A percentile compares a stretch with the other conserved stretches of the same genome.
Evolutionary conservation across 2,888 invertebrate genomes (phyloP).

Genomic region (Pyrochroa serraticornis): DNA sequence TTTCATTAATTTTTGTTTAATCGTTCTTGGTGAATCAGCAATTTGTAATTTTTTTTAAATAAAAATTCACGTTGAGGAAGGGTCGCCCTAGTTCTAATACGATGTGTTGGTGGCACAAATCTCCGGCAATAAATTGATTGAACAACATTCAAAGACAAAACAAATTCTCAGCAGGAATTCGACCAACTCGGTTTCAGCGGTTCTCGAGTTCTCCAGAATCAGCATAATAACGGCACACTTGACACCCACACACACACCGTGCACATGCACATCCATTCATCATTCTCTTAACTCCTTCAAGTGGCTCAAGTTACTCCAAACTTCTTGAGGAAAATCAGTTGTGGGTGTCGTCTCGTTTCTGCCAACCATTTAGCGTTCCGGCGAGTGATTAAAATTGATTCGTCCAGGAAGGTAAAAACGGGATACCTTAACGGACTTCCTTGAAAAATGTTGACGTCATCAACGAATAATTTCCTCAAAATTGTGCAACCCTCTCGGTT

Average conservation of each 20-base stretch:
- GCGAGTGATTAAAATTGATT: not conserved
- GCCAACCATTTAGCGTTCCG: slow-evolving; percentile 32
- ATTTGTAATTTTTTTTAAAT: no score
- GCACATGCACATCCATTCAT: slow-evolving; percentile 17
- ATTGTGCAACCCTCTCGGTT: no score
- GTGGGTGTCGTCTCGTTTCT: slow-evolving; percentile 27
- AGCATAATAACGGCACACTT: slow-evolving; percentile 21
- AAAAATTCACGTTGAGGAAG: no score
- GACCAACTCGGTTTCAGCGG: not conserved
- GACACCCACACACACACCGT: slow-evolving; percentile 19
- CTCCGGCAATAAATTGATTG: not conserved
- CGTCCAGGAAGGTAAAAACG: no score
- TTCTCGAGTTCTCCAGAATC: slow-evolving; percentile 15
- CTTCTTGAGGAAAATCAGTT: not conserved
- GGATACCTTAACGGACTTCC: no score
- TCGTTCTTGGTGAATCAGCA: no score
- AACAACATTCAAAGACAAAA: not conserved
- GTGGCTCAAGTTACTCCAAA: slow-evolving; percentile 11
- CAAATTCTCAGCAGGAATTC: no score
- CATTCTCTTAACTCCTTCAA: slow-evolving; percentile 12
- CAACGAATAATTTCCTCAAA: no score
- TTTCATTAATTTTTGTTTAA: no score
- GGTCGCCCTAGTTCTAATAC: no score
- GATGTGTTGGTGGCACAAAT: no score
- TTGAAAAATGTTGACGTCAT: no score